Base-by-base conservation (phyloP, 1,140 invertebrate species). In the Rhyzopertha dominica region DNA sequence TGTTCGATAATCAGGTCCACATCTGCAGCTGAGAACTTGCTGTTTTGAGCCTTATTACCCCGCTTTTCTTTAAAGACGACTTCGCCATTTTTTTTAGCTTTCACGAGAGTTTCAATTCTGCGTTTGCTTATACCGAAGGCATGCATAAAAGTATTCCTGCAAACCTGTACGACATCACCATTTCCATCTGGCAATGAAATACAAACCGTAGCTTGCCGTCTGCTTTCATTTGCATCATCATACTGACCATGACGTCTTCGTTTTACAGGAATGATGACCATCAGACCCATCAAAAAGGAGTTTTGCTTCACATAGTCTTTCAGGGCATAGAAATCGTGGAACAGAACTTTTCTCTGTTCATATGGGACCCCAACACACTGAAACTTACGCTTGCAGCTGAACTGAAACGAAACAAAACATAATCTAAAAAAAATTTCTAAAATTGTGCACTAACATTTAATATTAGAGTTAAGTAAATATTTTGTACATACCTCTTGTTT, bases 81-180 rank as follows among this genome's bases (percentile, higher is more conserved):
- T 16, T 41, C 38, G 18, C 22, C 38, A 12, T 2, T 41, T 41
- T 41, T 41, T 30, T 18, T 17, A n/a, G n/a, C 18, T 28, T 28
- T 34, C 24, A 43, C 10, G 10, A 20, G 14, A 34, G 37, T 40
- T 30, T 34, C 3, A 43, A 34, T 23, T 5, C 29, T 32, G 12
- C 20, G n/a, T 18, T 19, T 43, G 8, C 28, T 43, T 19, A 35
- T 34, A 3, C 4, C 18, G 23, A 34, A 43, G 34, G 34, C 12
- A 19, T 43, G 3, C 13, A 43, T 10, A 43, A 43, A 43, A 32
- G 29, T 43, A 12, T 43, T 35, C 17, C 24, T 43, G 34, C 28
- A 43, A n/a, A 34, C 41, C 4, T 43, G 3, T n/a, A 43, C 2
- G 22, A 43, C 5, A 7, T 34, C 29, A 13, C 20, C 41, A 12